Percentiles rank a stretch among this genome's conserved stretches.
Conservation (phyloP, 2,888 invertebrate species). For the Schizaphis graminum region DNA sequence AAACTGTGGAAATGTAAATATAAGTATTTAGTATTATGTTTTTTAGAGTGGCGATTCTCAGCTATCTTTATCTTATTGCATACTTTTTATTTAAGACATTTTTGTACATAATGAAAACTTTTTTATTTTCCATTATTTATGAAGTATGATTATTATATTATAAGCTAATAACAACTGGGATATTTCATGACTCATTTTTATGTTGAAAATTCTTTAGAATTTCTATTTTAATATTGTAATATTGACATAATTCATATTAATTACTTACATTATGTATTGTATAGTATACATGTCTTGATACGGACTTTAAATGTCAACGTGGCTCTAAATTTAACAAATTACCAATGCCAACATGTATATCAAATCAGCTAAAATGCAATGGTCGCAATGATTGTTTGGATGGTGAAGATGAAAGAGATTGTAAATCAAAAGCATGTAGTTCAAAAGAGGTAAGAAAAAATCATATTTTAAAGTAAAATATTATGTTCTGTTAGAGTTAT, state of each 20-base stretch:
- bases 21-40: constrained; percentile 15
- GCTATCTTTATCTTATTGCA: constrained; percentile 69
- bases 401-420: constrained; percentile 81
- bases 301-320: constrained; percentile 80
- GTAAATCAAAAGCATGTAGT: constrained; percentile 79
- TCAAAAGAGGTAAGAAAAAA: constrained; percentile 73
- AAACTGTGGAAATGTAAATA: constrained; percentile 78
- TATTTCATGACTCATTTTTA: background rate
- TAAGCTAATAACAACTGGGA: background rate
- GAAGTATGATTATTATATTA: background rate
- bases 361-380: constrained; percentile 79
- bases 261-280: background rate
- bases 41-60: background rate
- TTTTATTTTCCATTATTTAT: constrained; percentile 60
- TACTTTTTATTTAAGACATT: constrained; percentile 67
- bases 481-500: constrained; percentile 72
- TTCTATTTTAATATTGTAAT: background rate
- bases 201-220: background rate
- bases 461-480: background rate
- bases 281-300: constrained; percentile 79
- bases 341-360: constrained; percentile 76
- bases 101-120: background rate
- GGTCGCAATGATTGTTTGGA: constrained; percentile 78
- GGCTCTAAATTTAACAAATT: constrained; percentile 71
- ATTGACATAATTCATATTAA: background rate